Base-by-base conservation (phyloP, 2,888 invertebrate species). In the Saturnia pavonia region DNA sequence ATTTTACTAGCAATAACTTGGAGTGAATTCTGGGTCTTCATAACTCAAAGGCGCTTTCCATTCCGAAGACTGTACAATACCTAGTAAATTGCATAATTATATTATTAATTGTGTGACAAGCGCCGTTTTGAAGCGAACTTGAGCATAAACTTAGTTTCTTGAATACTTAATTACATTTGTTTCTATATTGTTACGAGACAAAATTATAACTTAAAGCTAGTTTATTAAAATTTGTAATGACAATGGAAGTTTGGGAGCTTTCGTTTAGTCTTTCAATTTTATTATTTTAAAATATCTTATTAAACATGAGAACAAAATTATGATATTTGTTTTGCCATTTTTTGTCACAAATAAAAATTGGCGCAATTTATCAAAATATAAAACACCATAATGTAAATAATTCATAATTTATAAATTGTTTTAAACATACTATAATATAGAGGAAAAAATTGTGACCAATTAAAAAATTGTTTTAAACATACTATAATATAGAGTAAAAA, bases 71-170 rank as follows among this genome's bases (percentile, higher is more conserved):
- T 51, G 51, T n/a, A 51, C 54, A 54, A 34, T 34, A 34, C 3
- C 6, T 22, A 11, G 65, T 65, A 40, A 40, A 40, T n/a, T 65
- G 65, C 40, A 65, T 74, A 78, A 78, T 77, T 60, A 60, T 60
- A 60, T 60, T 60, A 27, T 60, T 27, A 60, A 60, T 82, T 80
- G 80, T 72, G 74, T 77, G 76, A 76, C 78, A 76, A 72, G 73
- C 60, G 69, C 77, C 77, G 75, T 77, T 80, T 78, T 67, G 71
- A 73, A 74, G 77, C 73, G 79, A 80, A 81, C 82, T 80, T 80
- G 74, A 78, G 78, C 76, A 76, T 78, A 75, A 79, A 75, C 77
- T 72, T 71, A 75, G 78, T 79, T 78, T 75, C 71, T 67, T 40
- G 65, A 65, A 65, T 65, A n/a, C n/a, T n/a, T n/a, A 65, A 65